Percentiles rank a stretch among this genome's conserved stretches.
Evolutionary conservation across 1,140 invertebrate species (phyloP).

Genomic region (Bursaphelenchus mucronatus): DNA sequence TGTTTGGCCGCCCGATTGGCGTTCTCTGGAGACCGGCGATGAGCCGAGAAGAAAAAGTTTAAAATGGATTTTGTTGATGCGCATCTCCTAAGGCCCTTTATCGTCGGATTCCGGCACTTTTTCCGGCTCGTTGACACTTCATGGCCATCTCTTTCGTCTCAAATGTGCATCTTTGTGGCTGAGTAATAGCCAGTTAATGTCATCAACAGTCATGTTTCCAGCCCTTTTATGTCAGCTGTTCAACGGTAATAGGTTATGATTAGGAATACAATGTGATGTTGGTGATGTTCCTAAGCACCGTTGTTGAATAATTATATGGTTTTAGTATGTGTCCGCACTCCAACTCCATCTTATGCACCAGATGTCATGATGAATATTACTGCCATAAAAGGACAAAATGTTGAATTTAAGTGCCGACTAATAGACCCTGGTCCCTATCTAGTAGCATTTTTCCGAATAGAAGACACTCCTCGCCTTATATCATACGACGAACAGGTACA

Average conservation of each 20-base stretch:
- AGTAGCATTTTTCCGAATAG: conserved; percentile 53
- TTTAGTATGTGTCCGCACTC: conserved; percentile 52
- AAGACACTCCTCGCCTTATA: conserved; percentile 49
- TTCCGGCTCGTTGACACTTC: too few species aligned
- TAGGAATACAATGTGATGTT: neutral
- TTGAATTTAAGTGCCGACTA: conserved; percentile 52
- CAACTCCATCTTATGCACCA: conserved; percentile 39
- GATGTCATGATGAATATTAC: conserved; percentile 54
- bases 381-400: conserved; percentile 54
- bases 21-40: too few species aligned
- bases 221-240: conserved; percentile 55
- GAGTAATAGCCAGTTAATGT: neutral
- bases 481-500: conserved; percentile 53
- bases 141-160: too few species aligned
- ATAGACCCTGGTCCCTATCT: conserved; percentile 48
- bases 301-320: conserved; percentile 5
- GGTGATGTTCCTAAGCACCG: conserved; percentile 11
- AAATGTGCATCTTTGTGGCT: too few species aligned
- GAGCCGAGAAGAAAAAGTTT: too few species aligned
- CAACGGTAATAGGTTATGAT: conserved; percentile 34
- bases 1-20: too few species aligned
- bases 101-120: too few species aligned
- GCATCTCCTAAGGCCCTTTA: too few species aligned
- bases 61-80: too few species aligned
- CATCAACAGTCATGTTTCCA: conserved; percentile 51